These are phyloP conservation scores for Acanthosepion esculentum DNA, from an alignment of 2,888 invertebrate species.

Conservation along the genomic window DNA sequence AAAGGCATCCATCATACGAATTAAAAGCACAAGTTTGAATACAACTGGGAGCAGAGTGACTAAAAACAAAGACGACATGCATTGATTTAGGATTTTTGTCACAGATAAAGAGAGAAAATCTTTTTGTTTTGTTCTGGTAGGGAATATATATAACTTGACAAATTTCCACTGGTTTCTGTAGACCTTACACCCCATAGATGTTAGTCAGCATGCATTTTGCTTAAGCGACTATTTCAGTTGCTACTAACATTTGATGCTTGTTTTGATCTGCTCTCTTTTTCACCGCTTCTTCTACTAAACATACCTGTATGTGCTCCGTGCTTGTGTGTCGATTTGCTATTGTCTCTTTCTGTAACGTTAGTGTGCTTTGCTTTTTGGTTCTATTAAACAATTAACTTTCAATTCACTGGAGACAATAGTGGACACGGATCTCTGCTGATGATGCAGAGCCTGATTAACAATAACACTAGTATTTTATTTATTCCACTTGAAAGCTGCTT, in stretches of 20 bases:
- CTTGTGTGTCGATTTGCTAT: not conserved
- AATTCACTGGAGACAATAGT: too few species aligned
- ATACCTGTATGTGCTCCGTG: not conserved
- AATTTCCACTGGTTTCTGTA: not conserved
- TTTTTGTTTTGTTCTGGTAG: too few species aligned
- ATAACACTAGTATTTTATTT: too few species aligned
- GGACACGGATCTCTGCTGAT: too few species aligned
- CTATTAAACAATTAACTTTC: not conserved
- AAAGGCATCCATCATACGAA: too few species aligned
- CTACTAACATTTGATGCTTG: not conserved
- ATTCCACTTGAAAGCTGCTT: too few species aligned
- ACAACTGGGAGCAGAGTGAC: too few species aligned
- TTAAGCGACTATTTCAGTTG: not conserved
- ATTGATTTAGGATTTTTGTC: too few species aligned
- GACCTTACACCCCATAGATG: not conserved
- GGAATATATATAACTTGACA: not conserved
- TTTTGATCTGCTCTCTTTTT: not conserved
- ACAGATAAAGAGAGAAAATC: too few species aligned
- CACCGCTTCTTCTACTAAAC: not conserved
- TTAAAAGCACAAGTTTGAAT: too few species aligned
- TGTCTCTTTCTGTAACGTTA: not conserved
- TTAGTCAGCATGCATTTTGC: not conserved
- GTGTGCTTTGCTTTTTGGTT: not conserved
- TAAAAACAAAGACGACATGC: too few species aligned
- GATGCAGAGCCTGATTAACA: too few species aligned